These are phyloP conservation scores for Cosmia trapezina DNA, from an alignment of 2,888 invertebrate species.

Conservation along the genomic window DNA sequence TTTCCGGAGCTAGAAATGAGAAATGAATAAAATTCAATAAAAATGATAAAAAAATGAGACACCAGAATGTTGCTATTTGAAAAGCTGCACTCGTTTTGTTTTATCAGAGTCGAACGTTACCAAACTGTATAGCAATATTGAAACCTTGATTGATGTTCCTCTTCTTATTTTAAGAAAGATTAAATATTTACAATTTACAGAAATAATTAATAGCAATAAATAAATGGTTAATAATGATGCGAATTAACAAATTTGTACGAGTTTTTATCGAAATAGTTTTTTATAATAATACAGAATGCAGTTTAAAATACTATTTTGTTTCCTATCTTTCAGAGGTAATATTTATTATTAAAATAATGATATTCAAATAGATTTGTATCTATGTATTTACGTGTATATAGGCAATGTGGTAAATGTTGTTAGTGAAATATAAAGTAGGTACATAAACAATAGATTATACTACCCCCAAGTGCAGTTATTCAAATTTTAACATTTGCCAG, in stretches of 20 bases:
- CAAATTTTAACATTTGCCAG: conserved; percentile 90
- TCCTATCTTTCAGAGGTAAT: conserved; percentile 91
- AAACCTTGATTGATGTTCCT: conserved; percentile 90
- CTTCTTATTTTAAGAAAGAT: conserved; percentile 91
- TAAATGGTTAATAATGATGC: conserved; percentile 85
- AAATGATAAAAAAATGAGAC: conserved; percentile 74
- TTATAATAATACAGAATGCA: conserved; percentile 89
- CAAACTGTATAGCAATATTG: conserved; percentile 88
- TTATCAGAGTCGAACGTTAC: conserved; percentile 87
- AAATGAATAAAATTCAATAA: conserved; percentile 75
- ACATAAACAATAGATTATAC: conserved; percentile 82
- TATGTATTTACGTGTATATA: conserved; percentile 90
- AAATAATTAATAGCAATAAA: conserved; percentile 88
- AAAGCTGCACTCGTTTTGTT: conserved; percentile 88
- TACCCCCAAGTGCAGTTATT: conserved; percentile 90
- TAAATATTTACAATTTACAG: conserved; percentile 90
- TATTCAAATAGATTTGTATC: conserved; percentile 92
- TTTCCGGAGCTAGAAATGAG: conserved; percentile 85
- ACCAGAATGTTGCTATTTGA: conserved; percentile 88
- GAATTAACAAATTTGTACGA: conserved; percentile 89
- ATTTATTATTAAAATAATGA: conserved; percentile 91
- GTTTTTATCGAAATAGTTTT: conserved; percentile 90
- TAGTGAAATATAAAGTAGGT: conserved; percentile 79
- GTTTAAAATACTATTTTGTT: conserved; percentile 89
- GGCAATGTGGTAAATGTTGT: conserved; percentile 82